Evolutionary conservation across 1,140 invertebrate species (phyloP).

Genomic region (Holcopasites calliopsidis): DNA sequence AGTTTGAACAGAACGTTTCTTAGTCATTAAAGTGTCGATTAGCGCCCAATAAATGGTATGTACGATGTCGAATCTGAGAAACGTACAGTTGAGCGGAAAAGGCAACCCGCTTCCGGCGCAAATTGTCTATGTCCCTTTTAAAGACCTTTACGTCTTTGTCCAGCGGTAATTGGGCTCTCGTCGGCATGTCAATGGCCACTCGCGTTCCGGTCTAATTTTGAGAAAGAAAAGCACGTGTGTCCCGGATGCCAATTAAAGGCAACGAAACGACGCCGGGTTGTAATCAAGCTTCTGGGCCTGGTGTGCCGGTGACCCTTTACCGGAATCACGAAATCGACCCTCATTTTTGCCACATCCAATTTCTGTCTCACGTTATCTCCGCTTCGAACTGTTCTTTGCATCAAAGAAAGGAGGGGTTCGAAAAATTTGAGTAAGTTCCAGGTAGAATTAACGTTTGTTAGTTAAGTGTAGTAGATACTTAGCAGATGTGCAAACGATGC

Average conservation of each 20-base stretch:
- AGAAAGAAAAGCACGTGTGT: conserved; percentile 17
- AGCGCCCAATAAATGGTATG: too few relatives aligned
- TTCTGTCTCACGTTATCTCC: too few relatives aligned
- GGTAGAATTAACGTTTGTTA: too few relatives aligned
- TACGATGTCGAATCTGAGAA: background rate
- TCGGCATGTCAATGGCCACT: conserved; percentile 38
- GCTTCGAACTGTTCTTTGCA: too few relatives aligned
- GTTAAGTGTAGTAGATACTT: too few relatives aligned
- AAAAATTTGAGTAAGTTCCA: too few relatives aligned
- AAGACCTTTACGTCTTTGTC: conserved; percentile 40
- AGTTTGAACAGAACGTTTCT: background rate
- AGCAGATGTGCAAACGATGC: too few relatives aligned
- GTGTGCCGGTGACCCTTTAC: background rate
- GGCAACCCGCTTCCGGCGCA: conserved; percentile 24
- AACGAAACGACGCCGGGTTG: conserved; percentile 35
- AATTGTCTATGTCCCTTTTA: conserved; percentile 39
- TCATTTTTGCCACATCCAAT: background rate
- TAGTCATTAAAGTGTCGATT: background rate
- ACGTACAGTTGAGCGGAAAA: background rate
- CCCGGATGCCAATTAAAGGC: conserved; percentile 33
- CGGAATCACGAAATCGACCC: too few relatives aligned
- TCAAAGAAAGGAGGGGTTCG: too few relatives aligned
- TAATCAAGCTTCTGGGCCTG: background rate
- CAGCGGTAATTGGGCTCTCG: conserved; percentile 35
- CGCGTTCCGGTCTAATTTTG: conserved; percentile 36